Conservation (phyloP, 2,797 vertebrate species). For the Pantherophis vulpinus region DNA sequence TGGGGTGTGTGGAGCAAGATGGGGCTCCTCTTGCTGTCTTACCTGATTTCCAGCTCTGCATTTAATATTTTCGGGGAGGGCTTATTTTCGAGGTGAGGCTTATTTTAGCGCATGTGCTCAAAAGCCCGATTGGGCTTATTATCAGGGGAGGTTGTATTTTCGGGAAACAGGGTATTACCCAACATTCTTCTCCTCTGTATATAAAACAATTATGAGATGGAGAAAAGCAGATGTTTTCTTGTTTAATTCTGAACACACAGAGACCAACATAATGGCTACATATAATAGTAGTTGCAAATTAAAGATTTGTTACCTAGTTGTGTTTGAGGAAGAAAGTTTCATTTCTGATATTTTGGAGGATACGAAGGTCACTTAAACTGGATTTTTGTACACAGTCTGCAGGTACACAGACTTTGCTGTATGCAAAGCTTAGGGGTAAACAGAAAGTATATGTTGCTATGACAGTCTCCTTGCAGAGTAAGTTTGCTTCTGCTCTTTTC, state of each 20-base stretch:
- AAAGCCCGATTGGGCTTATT: too few relatives aligned
- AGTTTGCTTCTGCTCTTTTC: not conserved
- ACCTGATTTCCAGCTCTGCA: too few relatives aligned
- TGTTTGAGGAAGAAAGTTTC: not conserved
- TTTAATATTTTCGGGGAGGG: too few relatives aligned
- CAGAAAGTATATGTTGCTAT: not conserved
- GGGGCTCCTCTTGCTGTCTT: too few relatives aligned
- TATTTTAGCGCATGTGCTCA: too few relatives aligned
- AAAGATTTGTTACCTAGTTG: not conserved
- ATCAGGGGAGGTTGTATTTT: too few relatives aligned
- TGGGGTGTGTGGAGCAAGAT: too few relatives aligned
- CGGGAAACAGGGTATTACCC: not conserved
- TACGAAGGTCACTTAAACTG: not conserved
- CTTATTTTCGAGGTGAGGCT: too few relatives aligned
- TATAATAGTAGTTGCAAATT: not conserved
- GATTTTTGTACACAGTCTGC: not conserved
- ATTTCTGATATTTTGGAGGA: not conserved
- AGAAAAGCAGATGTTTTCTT: conserved; percentile 18
- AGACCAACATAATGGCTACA: not conserved
- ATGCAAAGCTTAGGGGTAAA: not conserved
- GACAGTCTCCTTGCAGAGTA: not conserved
- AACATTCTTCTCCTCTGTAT: conserved; percentile 25
- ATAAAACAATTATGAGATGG: conserved; percentile 9
- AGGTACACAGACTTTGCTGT: not conserved
- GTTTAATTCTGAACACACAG: conserved; percentile 36